Conservation (phyloP, 2,113 vertebrate species). For the Aegithalos caudatus region DNA sequence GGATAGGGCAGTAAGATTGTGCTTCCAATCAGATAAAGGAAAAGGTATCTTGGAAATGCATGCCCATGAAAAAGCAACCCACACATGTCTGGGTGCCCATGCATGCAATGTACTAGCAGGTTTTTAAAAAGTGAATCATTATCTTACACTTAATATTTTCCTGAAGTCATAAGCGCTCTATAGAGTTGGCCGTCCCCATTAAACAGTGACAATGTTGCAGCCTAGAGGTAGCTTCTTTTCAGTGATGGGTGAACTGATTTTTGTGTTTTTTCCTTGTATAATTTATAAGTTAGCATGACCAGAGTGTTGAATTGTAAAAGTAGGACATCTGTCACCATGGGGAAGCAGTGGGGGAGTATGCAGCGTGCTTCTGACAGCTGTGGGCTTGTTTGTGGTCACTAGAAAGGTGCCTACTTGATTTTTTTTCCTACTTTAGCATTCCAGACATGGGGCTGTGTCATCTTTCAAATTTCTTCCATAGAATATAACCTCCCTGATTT, state of each 20-base stretch:
- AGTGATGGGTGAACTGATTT: conserved; percentile 29
- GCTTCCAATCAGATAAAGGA: not conserved
- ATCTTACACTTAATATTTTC: not conserved
- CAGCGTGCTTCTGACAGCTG: conserved; percentile 11
- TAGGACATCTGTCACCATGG: conserved; percentile 65
- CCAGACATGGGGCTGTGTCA: not conserved
- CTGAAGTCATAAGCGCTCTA: not conserved
- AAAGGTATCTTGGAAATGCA: not conserved
- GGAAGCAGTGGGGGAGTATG: not conserved
- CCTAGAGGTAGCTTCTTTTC: conserved; percentile 43
- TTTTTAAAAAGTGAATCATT: not conserved
- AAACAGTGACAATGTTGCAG: conserved; percentile 1
- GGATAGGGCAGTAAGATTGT: not conserved
- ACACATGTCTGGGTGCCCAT: not conserved
- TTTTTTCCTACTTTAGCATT: not conserved
- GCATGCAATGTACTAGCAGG: not conserved
- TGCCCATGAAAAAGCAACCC: not conserved
- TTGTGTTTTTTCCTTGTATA: conserved; percentile 43
- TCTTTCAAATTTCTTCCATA: not conserved
- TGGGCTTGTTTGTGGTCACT: conserved; percentile 29
- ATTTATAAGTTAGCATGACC: conserved; percentile 55
- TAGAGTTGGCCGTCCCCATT: not conserved
- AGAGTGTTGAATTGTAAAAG: conserved; percentile 45
- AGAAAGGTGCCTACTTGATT: conserved; percentile 17
- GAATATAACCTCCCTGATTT: not conserved